These are phyloP conservation scores for Riptortus pedestris DNA, from an alignment of 1,140 invertebrate genomes.

Conservation along the genomic window DNA sequence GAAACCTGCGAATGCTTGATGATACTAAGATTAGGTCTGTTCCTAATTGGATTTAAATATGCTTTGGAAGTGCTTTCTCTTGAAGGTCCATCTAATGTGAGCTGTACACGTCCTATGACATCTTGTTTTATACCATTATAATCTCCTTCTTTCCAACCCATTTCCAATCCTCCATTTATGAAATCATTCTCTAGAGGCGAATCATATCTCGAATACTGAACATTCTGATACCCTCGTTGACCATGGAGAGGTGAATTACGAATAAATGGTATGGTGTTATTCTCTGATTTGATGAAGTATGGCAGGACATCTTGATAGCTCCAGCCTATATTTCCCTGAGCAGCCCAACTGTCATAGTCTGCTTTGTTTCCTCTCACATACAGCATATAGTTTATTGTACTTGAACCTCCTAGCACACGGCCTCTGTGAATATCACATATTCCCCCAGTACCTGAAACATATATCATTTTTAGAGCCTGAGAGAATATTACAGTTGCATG, in stretches of 20 bases:
- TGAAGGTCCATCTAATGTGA: conserved; percentile 47
- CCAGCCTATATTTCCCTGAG: conserved; percentile 39
- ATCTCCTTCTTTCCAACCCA: conserved; percentile 40
- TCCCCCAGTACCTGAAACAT: not conserved
- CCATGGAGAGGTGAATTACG: not conserved
- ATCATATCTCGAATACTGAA: not conserved
- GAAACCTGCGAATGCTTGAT: conserved; percentile 25
- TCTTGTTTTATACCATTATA: conserved; percentile 34
- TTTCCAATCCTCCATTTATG: conserved; percentile 30
- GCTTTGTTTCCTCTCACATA: conserved; percentile 47
- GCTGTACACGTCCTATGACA: conserved; percentile 39
- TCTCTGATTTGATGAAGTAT: conserved; percentile 39
- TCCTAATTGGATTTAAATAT: conserved; percentile 44
- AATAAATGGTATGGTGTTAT: conserved; percentile 6
- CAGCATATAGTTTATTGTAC: conserved; percentile 50
- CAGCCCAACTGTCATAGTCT: conserved; percentile 50
- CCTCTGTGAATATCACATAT: conserved; percentile 30
- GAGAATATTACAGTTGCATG: no score
- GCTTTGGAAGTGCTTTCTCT: conserved; percentile 50
- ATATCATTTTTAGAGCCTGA: no score
- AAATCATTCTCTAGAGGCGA: not conserved
- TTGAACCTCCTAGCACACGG: conserved; percentile 51
- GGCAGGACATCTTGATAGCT: conserved; percentile 41
- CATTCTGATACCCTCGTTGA: not conserved
- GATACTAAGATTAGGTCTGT: conserved; percentile 46